phyloP scores from a whole-genome alignment of 30 jellyfish, hydroid and myxozoan genomes.

The Aurelia aurita complex sp. Pacific region DNA sequence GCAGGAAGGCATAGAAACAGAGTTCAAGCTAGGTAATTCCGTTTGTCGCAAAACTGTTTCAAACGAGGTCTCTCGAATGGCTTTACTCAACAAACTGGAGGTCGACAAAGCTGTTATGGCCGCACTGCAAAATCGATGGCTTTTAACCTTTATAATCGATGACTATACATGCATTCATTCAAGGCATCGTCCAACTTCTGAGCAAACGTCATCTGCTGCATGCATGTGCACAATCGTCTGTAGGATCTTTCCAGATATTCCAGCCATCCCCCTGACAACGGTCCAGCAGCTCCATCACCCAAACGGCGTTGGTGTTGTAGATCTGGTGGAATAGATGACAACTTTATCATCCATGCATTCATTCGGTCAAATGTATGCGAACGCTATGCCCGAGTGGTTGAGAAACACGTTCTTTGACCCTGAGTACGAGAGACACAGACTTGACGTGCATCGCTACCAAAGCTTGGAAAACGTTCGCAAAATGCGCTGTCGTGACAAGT shows the following conservation, averaged over 20 bases:
- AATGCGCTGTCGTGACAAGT: not conserved
- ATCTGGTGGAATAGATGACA: not conserved
- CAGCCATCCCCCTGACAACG: not conserved
- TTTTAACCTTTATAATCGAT: no score
- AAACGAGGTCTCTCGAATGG: not conserved
- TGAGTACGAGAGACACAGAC: not conserved
- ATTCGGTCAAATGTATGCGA: not conserved
- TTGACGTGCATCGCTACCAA: not conserved
- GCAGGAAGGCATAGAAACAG: slow-evolving; percentile 13
- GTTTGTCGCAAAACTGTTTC: slow-evolving; percentile 10
- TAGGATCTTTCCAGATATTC: not conserved
- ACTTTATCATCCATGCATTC: not conserved
- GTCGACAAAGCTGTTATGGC: slow-evolving; percentile 6
- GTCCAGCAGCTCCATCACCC: not conserved
- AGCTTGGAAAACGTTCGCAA: not conserved
- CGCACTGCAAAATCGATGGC: no score
- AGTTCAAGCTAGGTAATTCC: slow-evolving; percentile 7
- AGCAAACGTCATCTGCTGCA: not conserved
- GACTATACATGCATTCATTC: no score
- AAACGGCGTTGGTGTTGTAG: not conserved
- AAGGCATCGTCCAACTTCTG: not conserved
- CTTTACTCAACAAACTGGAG: not conserved
- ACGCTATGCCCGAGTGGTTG: slow-evolving; percentile 18
- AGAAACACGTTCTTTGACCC: slow-evolving; percentile 4
- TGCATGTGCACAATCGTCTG: not conserved